Conservation (phyloP, 1,140 invertebrate genomes). For the Euura lappo region DNA sequence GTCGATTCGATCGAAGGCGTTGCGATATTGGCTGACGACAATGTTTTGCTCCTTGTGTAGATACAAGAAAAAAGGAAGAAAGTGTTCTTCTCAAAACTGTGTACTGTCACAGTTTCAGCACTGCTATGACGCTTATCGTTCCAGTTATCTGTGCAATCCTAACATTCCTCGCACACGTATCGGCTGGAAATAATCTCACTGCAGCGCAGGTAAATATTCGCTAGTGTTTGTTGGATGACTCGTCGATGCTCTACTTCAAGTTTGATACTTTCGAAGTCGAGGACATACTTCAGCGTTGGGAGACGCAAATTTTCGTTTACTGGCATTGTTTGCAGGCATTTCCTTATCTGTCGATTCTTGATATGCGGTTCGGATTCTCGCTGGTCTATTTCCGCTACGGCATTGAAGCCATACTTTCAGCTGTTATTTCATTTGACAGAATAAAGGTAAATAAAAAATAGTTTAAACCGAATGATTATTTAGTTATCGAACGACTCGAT, state of each 20-base stretch:
- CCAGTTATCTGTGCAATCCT: constrained; percentile 69
- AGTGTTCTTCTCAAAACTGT: constrained; percentile 63
- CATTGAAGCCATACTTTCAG: constrained; percentile 46
- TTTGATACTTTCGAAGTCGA: too few relatives aligned
- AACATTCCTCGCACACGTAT: constrained; percentile 70
- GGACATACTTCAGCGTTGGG: too few relatives aligned
- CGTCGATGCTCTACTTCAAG: too few relatives aligned
- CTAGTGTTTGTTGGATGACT: too few relatives aligned
- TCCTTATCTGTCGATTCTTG: constrained; percentile 52
- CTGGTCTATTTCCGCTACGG: constrained; percentile 50
- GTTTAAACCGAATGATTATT: neutral
- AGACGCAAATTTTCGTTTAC: too few relatives aligned
- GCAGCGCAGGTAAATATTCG: constrained; percentile 33
- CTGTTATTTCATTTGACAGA: constrained; percentile 46
- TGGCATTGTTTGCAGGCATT: constrained; percentile 48
- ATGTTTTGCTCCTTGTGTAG: constrained; percentile 44
- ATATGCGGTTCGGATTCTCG: constrained; percentile 49
- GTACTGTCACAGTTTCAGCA: constrained; percentile 67
- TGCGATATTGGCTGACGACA: too few relatives aligned
- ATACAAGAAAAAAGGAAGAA: constrained; percentile 63
- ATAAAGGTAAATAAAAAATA: constrained; percentile 47
- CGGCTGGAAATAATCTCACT: constrained; percentile 65
- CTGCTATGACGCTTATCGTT: constrained; percentile 67
- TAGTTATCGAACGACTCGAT: neutral
- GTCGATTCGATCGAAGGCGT: too few relatives aligned